A percentile compares a stretch with the other conserved stretches of the same genome.
Conservation (phyloP, 2,113 vertebrate species). For the Chloropsis hardwickii region DNA sequence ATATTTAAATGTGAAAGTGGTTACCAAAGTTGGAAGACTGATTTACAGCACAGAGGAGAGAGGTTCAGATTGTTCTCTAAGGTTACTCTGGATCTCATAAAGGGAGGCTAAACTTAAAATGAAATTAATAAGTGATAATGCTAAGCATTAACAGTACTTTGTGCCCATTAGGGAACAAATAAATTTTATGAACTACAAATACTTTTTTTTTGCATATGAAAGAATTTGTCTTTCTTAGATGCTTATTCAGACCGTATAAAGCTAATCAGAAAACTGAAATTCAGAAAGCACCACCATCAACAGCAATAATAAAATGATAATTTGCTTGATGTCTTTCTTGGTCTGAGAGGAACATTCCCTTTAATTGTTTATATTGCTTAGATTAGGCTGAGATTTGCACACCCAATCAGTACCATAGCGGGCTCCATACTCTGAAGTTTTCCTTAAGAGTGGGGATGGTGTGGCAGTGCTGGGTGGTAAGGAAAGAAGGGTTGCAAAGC, state of each 20-base stretch:
- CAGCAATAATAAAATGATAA: neutral
- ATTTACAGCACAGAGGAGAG: neutral
- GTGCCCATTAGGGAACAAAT: neutral
- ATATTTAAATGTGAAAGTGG: neutral
- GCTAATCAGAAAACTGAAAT: neutral
- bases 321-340: neutral
- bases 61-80: neutral
- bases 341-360: neutral
- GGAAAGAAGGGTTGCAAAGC: neutral
- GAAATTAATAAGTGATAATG: neutral
- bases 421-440: neutral
- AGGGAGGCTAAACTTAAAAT: neutral
- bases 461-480: neutral
- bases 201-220: neutral
- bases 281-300: neutral
- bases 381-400: neutral
- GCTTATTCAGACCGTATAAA: neutral
- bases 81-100: neutral
- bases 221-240: neutral
- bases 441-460: rapidly evolving
- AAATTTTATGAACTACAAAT: neutral
- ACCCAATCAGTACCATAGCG: neutral
- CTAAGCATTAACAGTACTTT: neutral
- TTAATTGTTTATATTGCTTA: neutral
- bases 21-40: neutral